Evolutionary conservation across 2,113 vertebrate genomes (phyloP).

Genomic region (zebrafish (Danio rerio)): GRCz12tu NC_133189.1:57940001-57940500

Average conservation of each 20-base stretch:
- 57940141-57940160: too few species aligned
- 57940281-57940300: conserved; percentile 89
- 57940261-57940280: conserved; percentile 54
- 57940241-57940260: conserved; percentile 30
- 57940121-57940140: too few species aligned
- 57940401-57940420: conserved; percentile 82
- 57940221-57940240: neutral
- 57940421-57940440: too few species aligned
- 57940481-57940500: too few species aligned
- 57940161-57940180: neutral
- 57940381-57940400: conserved; percentile 84
- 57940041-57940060: too few species aligned
- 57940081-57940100: too few species aligned
- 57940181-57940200: neutral
- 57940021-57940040: too few species aligned
- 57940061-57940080: too few species aligned
- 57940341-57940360: conserved; percentile 89
- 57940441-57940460: too few species aligned
- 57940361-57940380: conserved; percentile 90
- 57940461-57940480: too few species aligned
- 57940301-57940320: conserved; percentile 87
- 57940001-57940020: too few species aligned
- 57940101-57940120: too few species aligned
- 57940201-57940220: conserved; percentile 18
- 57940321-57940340: conserved; percentile 85